phyloP scores from a whole-genome alignment of 2,797 vertebrate genomes.

The Poeciliopsis paucimaculata region DNA sequence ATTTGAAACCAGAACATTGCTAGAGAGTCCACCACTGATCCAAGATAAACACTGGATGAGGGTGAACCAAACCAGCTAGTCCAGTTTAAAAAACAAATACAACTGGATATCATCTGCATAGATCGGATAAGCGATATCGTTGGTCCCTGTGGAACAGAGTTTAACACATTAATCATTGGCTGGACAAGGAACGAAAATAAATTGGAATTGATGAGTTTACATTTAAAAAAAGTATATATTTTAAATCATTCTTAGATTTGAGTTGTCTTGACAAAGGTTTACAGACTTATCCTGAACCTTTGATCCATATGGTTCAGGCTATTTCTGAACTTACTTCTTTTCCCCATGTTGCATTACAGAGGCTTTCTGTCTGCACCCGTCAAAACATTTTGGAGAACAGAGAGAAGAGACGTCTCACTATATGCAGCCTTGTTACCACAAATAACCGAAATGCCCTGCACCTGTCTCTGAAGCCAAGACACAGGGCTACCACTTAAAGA shows the following conservation, averaged over 20 bases:
- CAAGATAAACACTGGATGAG: background rate
- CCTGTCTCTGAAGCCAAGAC: background rate
- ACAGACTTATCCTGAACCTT: background rate
- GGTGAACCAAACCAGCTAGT: background rate
- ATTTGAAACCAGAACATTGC: background rate
- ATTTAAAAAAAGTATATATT: background rate
- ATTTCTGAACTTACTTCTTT: background rate
- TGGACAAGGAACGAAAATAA: background rate
- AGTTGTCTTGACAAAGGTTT: background rate
- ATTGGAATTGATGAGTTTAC: background rate
- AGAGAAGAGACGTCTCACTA: background rate
- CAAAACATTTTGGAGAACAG: conserved; percentile 1
- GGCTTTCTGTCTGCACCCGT: background rate
- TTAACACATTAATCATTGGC: background rate
- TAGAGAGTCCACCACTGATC: background rate
- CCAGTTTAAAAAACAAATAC: background rate
- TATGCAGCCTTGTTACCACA: background rate
- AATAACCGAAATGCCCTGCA: background rate
- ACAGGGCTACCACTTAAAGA: background rate
- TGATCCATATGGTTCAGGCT: background rate
- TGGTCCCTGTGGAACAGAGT: background rate
- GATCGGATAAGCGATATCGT: background rate
- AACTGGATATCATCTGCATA: background rate
- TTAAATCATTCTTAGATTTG: background rate
- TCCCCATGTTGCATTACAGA: background rate